Conservation (phyloP, 2,113 vertebrate genomes). For the Calonectris borealis region DNA sequence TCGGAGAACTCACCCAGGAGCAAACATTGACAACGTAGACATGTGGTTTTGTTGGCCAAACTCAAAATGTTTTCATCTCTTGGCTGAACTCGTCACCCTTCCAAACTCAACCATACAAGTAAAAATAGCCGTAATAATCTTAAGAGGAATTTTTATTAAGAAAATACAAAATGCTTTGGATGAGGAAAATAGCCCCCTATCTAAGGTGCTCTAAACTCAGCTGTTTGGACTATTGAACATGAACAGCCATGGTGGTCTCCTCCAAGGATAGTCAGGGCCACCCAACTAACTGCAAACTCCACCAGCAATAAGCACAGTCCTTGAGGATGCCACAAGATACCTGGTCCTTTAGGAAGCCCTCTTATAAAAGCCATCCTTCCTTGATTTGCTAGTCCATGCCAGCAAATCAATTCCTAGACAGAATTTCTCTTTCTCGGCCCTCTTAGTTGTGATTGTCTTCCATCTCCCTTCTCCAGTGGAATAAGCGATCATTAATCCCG, state of each 20-base stretch:
- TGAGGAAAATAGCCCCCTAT: not conserved
- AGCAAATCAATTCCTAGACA: not conserved
- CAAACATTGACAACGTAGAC: not conserved
- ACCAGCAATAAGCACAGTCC: not conserved
- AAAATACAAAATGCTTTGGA: not conserved
- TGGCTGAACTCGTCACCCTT: not conserved
- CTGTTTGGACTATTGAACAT: not conserved
- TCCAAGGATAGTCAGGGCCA: not conserved
- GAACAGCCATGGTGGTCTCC: not conserved
- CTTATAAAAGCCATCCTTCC: not conserved
- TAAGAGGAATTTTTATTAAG: not conserved
- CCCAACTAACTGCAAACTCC: not conserved
- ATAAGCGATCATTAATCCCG: slow-evolving; percentile 13
- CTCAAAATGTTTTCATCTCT: not conserved
- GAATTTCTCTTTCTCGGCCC: not conserved
- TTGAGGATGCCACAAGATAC: not conserved
- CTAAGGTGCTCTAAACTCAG: not conserved
- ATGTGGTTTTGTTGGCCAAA: not conserved
- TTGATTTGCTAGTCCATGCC: not conserved
- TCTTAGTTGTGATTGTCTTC: slow-evolving; percentile 4
- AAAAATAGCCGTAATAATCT: not conserved
- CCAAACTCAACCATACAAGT: not conserved
- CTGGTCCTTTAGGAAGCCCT: not conserved
- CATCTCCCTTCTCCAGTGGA: not conserved
- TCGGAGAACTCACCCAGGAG: not conserved